Evolutionary conservation across 2,113 vertebrate genomes (phyloP).

Genomic region (Nettapus auritus): DNA sequence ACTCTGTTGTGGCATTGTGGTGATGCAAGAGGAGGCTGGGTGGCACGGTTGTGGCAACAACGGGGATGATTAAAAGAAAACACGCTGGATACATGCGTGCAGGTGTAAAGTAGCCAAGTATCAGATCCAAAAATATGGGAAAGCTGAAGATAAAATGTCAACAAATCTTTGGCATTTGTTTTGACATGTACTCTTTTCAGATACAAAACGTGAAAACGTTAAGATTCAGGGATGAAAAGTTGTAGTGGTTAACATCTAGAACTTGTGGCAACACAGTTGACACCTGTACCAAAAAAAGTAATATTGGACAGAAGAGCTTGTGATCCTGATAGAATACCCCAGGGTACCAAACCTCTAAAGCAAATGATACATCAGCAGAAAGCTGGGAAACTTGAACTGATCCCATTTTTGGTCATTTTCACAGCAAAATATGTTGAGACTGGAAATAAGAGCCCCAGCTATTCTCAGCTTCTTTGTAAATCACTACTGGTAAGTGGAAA

Average conservation of each 20-base stretch:
- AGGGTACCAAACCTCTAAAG: not conserved
- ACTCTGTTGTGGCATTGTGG: conserved; percentile 19
- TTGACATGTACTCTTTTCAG: not conserved
- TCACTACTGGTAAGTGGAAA: not conserved
- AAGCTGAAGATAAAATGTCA: conserved; percentile 23
- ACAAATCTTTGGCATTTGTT: not conserved
- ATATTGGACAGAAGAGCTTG: not conserved
- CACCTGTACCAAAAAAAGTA: not conserved
- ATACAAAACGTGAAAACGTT: not conserved
- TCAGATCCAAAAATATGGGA: conserved; percentile 47
- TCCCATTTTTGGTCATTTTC: not conserved
- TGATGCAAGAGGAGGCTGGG: conserved; percentile 51
- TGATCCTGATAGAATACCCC: not conserved
- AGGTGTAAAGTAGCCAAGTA: conserved; percentile 28
- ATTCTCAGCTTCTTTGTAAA: not conserved
- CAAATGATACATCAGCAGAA: not conserved
- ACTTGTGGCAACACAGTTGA: not conserved
- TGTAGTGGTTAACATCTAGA: not conserved
- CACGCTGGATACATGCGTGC: not conserved
- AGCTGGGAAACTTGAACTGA: not conserved
- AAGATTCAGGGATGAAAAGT: not conserved
- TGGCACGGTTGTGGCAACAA: not conserved
- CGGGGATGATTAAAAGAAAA: conserved; percentile 20
- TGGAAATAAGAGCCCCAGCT: not conserved
- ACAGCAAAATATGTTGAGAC: not conserved